These are phyloP conservation scores for Trichopria drosophilae DNA, from an alignment of 2,888 invertebrate species.

Conservation along the genomic window DNA sequence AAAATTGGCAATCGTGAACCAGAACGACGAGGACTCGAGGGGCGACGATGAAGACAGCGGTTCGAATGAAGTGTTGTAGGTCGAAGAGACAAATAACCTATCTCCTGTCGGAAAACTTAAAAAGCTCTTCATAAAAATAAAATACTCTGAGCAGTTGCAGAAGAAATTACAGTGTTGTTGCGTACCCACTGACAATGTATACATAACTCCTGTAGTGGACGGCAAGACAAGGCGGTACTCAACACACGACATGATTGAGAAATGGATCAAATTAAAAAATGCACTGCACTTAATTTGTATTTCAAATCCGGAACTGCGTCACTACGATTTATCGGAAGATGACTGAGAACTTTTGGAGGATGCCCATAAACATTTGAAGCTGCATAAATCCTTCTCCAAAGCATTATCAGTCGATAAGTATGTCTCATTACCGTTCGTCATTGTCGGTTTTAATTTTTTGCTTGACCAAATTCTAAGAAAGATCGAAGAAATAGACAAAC, in stretches of 20 bases:
- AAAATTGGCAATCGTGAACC: no score
- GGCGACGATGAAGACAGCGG: no score
- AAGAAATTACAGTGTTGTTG: no score
- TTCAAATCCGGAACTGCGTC: not conserved
- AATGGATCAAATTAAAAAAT: constrained; percentile 7
- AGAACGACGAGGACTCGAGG: no score
- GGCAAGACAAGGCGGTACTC: constrained; percentile 1
- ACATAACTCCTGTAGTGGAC: constrained; percentile 7
- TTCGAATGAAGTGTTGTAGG: no score
- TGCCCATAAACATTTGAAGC: not conserved
- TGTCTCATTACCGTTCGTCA: constrained; percentile 9
- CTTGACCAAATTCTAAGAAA: constrained; percentile 8
- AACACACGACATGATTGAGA: constrained; percentile 5
- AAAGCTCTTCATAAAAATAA: no score
- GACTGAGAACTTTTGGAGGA: not conserved
- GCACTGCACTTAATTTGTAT: constrained; percentile 9
- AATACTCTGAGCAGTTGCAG: no score
- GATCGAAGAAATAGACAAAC: not conserved
- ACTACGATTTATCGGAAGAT: not conserved
- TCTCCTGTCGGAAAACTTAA: no score
- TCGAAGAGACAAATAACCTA: no score
- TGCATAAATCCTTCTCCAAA: constrained; percentile 10
- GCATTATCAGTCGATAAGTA: constrained; percentile 9
- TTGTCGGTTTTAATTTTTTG: constrained; percentile 8
- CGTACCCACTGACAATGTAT: no score